Evolutionary conservation across 2,888 invertebrate species (phyloP).

Genomic region (Pristionchus maxplancki): DNA sequence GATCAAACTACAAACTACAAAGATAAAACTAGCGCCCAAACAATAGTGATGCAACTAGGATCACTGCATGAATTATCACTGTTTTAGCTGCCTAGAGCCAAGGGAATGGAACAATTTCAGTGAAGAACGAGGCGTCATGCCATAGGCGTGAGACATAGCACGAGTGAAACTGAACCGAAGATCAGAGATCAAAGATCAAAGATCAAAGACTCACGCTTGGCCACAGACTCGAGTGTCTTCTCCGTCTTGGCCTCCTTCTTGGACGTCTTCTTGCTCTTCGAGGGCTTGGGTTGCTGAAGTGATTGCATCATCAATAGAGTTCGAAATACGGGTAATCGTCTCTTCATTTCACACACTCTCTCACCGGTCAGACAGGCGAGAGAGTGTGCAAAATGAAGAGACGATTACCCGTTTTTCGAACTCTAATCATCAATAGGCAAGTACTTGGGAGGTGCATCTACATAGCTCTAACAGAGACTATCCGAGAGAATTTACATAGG

Average conservation of each 20-base stretch:
- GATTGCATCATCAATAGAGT: not conserved
- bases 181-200: not conserved
- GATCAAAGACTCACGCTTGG: not conserved
- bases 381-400: not conserved
- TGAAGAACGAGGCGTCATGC: too few relatives aligned
- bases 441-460: too few relatives aligned
- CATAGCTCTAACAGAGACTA: too few relatives aligned
- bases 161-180: too few relatives aligned
- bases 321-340: not conserved
- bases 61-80: too few relatives aligned
- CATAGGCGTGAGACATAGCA: too few relatives aligned
- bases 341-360: not conserved
- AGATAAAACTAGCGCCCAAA: too few relatives aligned
- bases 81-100: too few relatives aligned
- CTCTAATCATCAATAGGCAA: too few relatives aligned
- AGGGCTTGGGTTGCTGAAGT: not conserved
- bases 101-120: too few relatives aligned
- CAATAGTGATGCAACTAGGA: too few relatives aligned
- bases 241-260: not conserved
- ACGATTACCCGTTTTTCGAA: not conserved
- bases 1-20: not conserved
- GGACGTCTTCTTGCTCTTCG: not conserved
- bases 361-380: not conserved
- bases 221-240: not conserved
- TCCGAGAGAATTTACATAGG: too few relatives aligned